A percentile compares a stretch with the other conserved stretches of the same genome.
These are phyloP conservation scores for Drosophila sp. DNA, from an alignment of 1,140 invertebrate genomes.

Conservation along the genomic window DNA sequence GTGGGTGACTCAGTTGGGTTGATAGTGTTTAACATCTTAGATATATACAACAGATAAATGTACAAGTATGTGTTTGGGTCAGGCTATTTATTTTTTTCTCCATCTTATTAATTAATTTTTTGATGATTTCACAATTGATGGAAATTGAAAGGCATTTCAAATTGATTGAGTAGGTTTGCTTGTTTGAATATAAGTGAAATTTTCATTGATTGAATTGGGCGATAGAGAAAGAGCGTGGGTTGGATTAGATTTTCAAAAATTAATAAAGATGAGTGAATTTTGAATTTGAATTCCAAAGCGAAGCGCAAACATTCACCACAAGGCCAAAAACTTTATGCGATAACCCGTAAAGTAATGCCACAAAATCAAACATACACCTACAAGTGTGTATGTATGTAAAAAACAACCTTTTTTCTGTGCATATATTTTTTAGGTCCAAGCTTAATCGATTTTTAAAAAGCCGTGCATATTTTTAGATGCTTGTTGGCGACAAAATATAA, in stretches of 20 bases:
- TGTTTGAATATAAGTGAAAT: slow-evolving; percentile 1
- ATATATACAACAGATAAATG: slow-evolving; percentile 2
- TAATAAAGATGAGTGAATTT: neutral
- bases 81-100: slow-evolving; percentile 28
- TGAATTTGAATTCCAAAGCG: neutral
- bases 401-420: neutral
- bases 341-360: slow-evolving; percentile 7
- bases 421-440: slow-evolving; percentile 13
- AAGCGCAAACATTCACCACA: neutral
- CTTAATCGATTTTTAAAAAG: slow-evolving; percentile 27
- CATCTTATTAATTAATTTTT: slow-evolving; percentile 19
- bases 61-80: neutral
- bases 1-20: slow-evolving; percentile 55
- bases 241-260: slow-evolving; percentile 1
- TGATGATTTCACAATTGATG: slow-evolving; percentile 67
- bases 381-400: neutral
- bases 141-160: slow-evolving; percentile 54
- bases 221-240: neutral
- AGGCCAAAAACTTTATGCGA: slow-evolving; percentile 1
- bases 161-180: slow-evolving; percentile 35
- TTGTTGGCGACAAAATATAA: slow-evolving; percentile 2
- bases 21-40: slow-evolving; percentile 1
- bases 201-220: neutral
- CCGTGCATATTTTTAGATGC: slow-evolving; percentile 29
- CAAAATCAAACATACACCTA: neutral